Evolutionary conservation across 1,140 invertebrate genomes (phyloP).

Genomic region (Caenorhabditis briggsae): DNA sequence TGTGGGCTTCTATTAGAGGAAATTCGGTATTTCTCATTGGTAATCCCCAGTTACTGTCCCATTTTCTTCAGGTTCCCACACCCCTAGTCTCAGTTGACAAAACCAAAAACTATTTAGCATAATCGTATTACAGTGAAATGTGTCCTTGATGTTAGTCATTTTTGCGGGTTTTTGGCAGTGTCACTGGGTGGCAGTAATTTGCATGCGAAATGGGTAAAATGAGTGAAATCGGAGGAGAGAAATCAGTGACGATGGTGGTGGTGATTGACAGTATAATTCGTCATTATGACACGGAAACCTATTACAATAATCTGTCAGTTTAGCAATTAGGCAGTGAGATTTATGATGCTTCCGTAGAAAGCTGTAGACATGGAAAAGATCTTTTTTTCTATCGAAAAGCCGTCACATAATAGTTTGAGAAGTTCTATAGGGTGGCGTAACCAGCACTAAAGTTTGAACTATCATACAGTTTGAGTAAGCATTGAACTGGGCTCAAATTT

Average conservation of each 20-base stretch:
- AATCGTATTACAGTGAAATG: slow-evolving; percentile 35
- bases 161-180: slow-evolving; percentile 11
- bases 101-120: slow-evolving; percentile 11
- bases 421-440: too few relatives aligned
- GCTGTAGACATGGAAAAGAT: too few relatives aligned
- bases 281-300: slow-evolving; percentile 19
- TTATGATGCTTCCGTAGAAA: not conserved
- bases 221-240: slow-evolving; percentile 17
- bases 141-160: slow-evolving; percentile 34
- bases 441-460: too few relatives aligned
- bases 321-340: not conserved
- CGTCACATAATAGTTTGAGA: too few relatives aligned
- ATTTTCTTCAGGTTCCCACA: not conserved
- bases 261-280: slow-evolving; percentile 45
- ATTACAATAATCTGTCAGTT: slow-evolving; percentile 5
- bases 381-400: too few relatives aligned
- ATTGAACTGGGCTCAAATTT: too few relatives aligned
- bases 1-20: too few relatives aligned
- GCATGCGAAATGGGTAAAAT: slow-evolving; percentile 52
- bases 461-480: too few relatives aligned
- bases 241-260: not conserved
- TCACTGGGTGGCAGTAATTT: not conserved
- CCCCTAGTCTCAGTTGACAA: not conserved
- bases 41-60: not conserved
- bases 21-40: too few relatives aligned